These are phyloP conservation scores for Portevinia maculata DNA, from an alignment of 2,888 invertebrate genomes.

Conservation along the genomic window DNA sequence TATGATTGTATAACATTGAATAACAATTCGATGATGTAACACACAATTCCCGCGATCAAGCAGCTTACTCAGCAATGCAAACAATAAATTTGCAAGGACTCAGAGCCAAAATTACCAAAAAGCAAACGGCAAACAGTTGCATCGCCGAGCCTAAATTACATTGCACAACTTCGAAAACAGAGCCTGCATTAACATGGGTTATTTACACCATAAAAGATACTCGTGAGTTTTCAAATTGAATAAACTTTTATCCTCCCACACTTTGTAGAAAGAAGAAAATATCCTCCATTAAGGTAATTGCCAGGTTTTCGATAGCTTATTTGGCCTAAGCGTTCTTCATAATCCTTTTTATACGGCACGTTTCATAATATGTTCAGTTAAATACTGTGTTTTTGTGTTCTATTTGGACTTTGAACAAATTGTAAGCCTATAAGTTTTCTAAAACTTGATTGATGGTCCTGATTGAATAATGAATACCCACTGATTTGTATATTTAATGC, in stretches of 20 bases:
- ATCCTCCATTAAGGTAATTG: not conserved
- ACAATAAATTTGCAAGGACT: not conserved
- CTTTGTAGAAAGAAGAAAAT: too few species aligned
- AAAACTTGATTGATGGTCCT: constrained; percentile 45
- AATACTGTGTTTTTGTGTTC: too few species aligned
- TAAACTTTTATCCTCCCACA: too few species aligned
- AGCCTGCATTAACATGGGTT: not conserved
- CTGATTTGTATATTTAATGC: constrained; percentile 19
- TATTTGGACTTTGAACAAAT: not conserved
- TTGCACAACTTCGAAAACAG: not conserved
- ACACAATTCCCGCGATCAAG: too few species aligned
- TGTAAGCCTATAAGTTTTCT: not conserved
- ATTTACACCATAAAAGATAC: not conserved
- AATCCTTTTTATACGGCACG: constrained; percentile 34
- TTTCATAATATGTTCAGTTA: constrained; percentile 11
- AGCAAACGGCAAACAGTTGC: constrained; percentile 7
- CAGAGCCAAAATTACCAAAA: not conserved
- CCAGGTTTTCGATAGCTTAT: not conserved
- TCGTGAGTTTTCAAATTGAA: too few species aligned
- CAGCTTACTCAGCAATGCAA: not conserved
- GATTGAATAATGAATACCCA: constrained; percentile 36
- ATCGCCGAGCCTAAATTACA: not conserved
- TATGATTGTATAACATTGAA: too few species aligned
- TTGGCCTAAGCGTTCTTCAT: not conserved
- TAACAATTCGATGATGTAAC: too few species aligned